These are phyloP conservation scores for Nomada goodeniana DNA, from an alignment of 2,888 invertebrate species.

Conservation along the genomic window DNA sequence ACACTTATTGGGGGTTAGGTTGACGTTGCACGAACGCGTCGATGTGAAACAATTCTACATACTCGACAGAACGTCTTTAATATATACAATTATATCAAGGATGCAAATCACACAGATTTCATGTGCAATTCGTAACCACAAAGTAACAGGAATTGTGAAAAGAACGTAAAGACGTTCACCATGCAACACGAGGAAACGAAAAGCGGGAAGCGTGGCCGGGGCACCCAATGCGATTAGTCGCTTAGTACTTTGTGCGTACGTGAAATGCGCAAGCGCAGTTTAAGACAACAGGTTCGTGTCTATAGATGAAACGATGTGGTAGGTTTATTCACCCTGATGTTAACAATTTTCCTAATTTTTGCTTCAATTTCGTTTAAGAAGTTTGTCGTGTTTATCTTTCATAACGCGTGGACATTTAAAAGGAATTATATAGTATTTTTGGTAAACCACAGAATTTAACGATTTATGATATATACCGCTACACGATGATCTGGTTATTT, in stretches of 20 bases:
- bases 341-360: conserved; percentile 35
- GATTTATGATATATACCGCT: neutral
- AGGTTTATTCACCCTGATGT: conserved; percentile 19
- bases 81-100: conserved; percentile 18
- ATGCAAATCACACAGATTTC: neutral
- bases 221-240: conserved; percentile 70
- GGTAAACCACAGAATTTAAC: no score
- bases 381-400: neutral
- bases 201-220: conserved; percentile 72
- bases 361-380: neutral
- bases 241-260: conserved; percentile 49
- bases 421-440: neutral
- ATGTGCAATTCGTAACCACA: conserved; percentile 24
- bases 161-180: conserved; percentile 44
- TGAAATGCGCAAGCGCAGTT: conserved; percentile 62
- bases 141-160: conserved; percentile 42
- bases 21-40: conserved; percentile 56
- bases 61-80: conserved; percentile 15
- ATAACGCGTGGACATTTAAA: neutral
- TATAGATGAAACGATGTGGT: conserved; percentile 15
- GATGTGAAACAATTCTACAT: conserved; percentile 37
- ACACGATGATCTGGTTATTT: conserved; percentile 37
- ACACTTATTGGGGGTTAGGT: conserved; percentile 73
- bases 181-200: conserved; percentile 60
- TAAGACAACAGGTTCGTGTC: conserved; percentile 40